These are phyloP conservation scores for Eurytemora carolleeae DNA, from an alignment of 1,140 invertebrate genomes.

Conservation along the genomic window DNA sequence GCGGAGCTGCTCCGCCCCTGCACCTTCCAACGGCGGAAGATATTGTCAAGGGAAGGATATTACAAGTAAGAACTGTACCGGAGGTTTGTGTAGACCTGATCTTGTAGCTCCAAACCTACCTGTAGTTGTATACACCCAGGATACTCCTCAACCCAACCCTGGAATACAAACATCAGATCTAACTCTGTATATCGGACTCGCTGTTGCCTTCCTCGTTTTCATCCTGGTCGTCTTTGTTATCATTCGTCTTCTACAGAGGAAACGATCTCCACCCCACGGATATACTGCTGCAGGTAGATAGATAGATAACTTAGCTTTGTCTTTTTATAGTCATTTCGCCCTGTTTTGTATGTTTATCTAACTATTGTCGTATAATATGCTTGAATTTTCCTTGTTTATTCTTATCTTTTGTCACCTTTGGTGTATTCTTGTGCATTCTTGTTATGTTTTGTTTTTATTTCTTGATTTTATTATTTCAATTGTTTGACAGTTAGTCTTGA, in stretches of 20 bases:
- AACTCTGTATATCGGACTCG: slow-evolving; percentile 6
- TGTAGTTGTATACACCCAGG: background rate
- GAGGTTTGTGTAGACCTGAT: slow-evolving; percentile 2
- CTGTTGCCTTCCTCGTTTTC: slow-evolving; percentile 8
- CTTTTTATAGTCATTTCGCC: too few relatives aligned
- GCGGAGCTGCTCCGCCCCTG: slow-evolving; percentile 26
- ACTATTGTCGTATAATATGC: too few relatives aligned
- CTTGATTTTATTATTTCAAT: too few relatives aligned
- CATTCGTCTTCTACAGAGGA: background rate
- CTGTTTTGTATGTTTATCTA: too few relatives aligned
- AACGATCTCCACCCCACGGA: background rate
- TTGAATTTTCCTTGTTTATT: too few relatives aligned
- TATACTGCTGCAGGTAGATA: background rate
- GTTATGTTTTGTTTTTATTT: too few relatives aligned
- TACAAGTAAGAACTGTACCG: slow-evolving; percentile 45
- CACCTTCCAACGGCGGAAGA: slow-evolving; percentile 31
- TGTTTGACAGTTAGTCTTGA: too few relatives aligned
- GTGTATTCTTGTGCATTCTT: too few relatives aligned
- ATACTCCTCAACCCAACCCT: background rate
- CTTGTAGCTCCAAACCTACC: background rate
- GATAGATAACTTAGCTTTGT: too few relatives aligned
- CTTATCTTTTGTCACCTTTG: too few relatives aligned
- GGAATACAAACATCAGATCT: background rate
- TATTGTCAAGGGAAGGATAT: slow-evolving; percentile 43
- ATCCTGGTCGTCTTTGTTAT: slow-evolving; percentile 6